Evolutionary conservation across 2,888 invertebrate species (phyloP).

Genomic region (Drosophila tripunctata): DNA sequence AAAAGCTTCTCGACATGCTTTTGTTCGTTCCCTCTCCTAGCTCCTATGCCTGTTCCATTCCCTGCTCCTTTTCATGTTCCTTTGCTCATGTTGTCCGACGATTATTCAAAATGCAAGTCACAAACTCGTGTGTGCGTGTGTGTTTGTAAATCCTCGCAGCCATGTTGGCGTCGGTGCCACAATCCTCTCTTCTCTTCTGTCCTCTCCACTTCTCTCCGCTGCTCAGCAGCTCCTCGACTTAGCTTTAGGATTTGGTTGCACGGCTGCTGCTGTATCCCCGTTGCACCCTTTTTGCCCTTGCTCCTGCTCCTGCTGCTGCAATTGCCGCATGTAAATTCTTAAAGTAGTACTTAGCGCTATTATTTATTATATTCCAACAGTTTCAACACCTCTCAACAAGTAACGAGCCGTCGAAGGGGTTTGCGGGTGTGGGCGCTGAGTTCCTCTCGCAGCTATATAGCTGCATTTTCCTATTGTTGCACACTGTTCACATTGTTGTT

Average conservation of each 20-base stretch:
- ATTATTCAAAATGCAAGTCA: conserved; percentile 80
- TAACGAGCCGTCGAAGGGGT: conserved; percentile 38
- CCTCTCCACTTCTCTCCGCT: background rate
- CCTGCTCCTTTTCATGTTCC: background rate
- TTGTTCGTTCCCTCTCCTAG: background rate
- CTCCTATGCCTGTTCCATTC: background rate
- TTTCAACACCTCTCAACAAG: conserved; percentile 83
- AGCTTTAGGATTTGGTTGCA: conserved; percentile 63
- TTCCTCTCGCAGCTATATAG: conserved; percentile 1
- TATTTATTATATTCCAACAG: conserved; percentile 83
- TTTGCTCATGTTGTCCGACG: conserved; percentile 57
- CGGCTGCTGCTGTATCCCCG: conserved; percentile 44
- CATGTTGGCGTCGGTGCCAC: conserved; percentile 70
- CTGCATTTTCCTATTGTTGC: conserved; percentile 55
- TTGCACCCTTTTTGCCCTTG: too few species aligned
- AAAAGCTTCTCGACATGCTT: conserved; percentile 66
- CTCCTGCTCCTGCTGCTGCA: conserved; percentile 56
- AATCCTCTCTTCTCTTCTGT: conserved; percentile 1
- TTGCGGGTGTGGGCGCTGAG: conserved; percentile 3
- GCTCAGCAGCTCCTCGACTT: conserved; percentile 13
- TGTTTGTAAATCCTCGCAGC: conserved; percentile 67
- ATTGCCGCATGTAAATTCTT: conserved; percentile 82
- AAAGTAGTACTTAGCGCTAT: conserved; percentile 82
- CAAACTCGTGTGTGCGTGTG: conserved; percentile 41
- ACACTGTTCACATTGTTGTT: conserved; percentile 51